Conservation (phyloP, 2,113 vertebrate species). For the Phocoena phocoena region DNA sequence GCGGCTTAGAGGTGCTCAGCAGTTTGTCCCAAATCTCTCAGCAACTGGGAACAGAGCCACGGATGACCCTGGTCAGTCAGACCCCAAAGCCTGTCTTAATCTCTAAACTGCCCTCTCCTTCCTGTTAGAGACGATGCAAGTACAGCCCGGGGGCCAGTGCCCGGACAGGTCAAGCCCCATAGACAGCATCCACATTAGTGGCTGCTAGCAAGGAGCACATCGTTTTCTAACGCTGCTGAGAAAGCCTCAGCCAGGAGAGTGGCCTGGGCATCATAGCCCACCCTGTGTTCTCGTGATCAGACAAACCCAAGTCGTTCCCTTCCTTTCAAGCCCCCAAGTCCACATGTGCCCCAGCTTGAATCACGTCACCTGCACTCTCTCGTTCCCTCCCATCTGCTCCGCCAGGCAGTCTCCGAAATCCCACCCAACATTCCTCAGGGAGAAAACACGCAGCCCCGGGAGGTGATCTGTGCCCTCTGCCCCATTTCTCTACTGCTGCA, state of each 20-base stretch:
- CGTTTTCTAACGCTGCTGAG: neutral
- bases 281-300: neutral
- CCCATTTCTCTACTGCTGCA: neutral
- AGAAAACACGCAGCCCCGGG: neutral
- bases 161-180: neutral
- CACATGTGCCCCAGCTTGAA: neutral
- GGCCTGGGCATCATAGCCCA: neutral
- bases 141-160: neutral
- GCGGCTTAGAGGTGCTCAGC: rapidly evolving
- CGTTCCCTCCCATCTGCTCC: neutral
- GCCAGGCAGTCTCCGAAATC: neutral
- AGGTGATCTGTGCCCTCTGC: neutral
- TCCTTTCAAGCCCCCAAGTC: neutral
- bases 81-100: neutral
- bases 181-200: neutral
- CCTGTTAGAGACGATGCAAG: too few relatives aligned
- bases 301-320: too few relatives aligned
- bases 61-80: neutral
- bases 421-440: neutral
- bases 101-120: neutral
- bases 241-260: neutral
- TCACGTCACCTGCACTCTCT: too few relatives aligned
- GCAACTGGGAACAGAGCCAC: neutral
- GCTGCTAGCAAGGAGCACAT: neutral
- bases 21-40: neutral